A percentile compares a stretch with the other conserved stretches of the same genome.
phyloP scores from a whole-genome alignment of 2,888 invertebrate genomes.

The Isotomurus palustris region DNA sequence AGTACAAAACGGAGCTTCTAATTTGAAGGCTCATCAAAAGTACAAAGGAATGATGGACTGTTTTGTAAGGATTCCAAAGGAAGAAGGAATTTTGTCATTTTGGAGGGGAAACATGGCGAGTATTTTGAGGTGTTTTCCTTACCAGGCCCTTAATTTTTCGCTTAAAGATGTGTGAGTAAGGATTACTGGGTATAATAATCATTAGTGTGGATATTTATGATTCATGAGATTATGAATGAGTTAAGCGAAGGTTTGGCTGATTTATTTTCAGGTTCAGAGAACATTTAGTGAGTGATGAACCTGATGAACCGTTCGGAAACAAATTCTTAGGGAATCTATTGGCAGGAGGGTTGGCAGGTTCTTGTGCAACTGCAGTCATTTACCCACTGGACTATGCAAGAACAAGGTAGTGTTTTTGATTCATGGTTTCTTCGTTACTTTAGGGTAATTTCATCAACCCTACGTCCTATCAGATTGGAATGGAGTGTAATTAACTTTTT shows the following conservation, averaged over 20 bases:
- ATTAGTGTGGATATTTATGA: neutral
- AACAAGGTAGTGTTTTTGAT: constrained; percentile 21
- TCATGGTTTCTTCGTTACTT: neutral
- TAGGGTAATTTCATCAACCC: neutral
- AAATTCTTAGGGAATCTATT: constrained; percentile 20
- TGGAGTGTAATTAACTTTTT: neutral
- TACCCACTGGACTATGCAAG: constrained; percentile 39
- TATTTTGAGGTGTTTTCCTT: constrained; percentile 33
- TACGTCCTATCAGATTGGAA: neutral
- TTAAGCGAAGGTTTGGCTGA: neutral
- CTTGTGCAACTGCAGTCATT: constrained; percentile 25
- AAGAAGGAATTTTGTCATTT: constrained; percentile 27
- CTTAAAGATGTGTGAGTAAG: constrained; percentile 31
- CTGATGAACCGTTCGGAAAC: neutral
- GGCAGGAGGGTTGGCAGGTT: constrained; percentile 33
- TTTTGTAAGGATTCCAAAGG: constrained; percentile 20
- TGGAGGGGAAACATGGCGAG: constrained; percentile 36
- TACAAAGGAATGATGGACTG: constrained; percentile 25
- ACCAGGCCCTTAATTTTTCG: constrained; percentile 39
- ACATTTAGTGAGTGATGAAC: neutral
- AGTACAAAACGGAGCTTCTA: constrained; percentile 17
- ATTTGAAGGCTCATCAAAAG: neutral
- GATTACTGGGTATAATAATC: neutral
- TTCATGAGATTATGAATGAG: neutral
- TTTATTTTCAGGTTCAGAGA: neutral